phyloP scores from a whole-genome alignment of 2,797 vertebrate species.

The Champsocephalus esox region DNA sequence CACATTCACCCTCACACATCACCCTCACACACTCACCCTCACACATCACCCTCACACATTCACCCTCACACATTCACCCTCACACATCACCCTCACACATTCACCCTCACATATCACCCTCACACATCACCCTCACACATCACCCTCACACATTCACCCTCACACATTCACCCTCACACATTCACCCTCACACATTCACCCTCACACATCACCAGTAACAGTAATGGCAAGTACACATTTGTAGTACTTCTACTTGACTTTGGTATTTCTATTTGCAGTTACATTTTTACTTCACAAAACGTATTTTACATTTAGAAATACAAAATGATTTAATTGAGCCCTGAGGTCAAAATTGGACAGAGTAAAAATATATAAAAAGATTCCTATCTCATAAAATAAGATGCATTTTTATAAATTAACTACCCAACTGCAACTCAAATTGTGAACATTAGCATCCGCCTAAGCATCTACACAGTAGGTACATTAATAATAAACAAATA shows the following conservation, averaged over 20 bases:
- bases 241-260: not conserved
- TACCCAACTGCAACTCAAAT: not conserved
- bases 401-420: not conserved
- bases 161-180: not conserved
- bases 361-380: not conserved
- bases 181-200: not conserved
- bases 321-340: too few relatives aligned
- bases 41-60: too few relatives aligned
- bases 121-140: too few relatives aligned
- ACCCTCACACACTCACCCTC: too few relatives aligned
- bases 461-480: not conserved
- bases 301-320: not conserved
- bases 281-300: not conserved
- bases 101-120: too few relatives aligned
- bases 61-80: too few relatives aligned
- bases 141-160: too few relatives aligned
- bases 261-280: not conserved
- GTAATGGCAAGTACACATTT: not conserved
- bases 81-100: too few relatives aligned
- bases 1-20: too few relatives aligned
- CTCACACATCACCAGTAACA: not conserved
- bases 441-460: not conserved
- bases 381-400: not conserved
- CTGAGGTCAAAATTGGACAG: too few relatives aligned
- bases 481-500: not conserved